Evolutionary conservation across 2,888 invertebrate genomes (phyloP).

Genomic region (Stratiomys singularior): DNA sequence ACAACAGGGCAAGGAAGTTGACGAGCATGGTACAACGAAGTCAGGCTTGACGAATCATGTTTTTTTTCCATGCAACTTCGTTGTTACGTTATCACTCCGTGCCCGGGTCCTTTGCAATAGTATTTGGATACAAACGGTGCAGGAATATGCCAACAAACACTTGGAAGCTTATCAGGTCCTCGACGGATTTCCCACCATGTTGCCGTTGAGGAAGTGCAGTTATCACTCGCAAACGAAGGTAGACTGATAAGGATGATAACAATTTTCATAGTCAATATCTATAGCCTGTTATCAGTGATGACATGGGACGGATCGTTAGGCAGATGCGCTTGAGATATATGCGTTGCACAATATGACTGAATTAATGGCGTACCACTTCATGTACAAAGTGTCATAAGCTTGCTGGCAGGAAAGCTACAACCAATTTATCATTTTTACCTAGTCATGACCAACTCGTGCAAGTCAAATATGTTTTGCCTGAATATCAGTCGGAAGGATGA

Average conservation of each 20-base stretch:
- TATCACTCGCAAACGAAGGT: conserved; percentile 20
- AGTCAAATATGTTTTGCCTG: no score
- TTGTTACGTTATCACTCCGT: background rate
- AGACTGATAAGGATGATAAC: conserved; percentile 25
- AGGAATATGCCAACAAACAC: conserved; percentile 9
- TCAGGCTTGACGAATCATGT: background rate
- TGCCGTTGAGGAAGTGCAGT: conserved; percentile 42
- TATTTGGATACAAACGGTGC: background rate
- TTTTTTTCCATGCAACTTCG: background rate
- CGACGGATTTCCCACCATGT: conserved; percentile 20
- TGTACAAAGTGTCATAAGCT: no score
- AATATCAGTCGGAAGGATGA: no score
- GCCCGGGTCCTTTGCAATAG: background rate
- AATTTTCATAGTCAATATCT: conserved; percentile 13
- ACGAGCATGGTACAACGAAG: background rate
- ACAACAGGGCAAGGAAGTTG: background rate
- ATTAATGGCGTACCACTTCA: no score
- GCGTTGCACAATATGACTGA: no score
- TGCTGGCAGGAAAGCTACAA: no score
- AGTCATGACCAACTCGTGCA: no score
- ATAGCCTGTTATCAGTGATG: background rate
- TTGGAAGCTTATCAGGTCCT: conserved; percentile 22
- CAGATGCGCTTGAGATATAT: background rate
- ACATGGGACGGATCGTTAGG: background rate
- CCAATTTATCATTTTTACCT: no score